Evolutionary conservation across 1,140 invertebrate species (phyloP).

Genomic region (Trichoplusia ni): DNA sequence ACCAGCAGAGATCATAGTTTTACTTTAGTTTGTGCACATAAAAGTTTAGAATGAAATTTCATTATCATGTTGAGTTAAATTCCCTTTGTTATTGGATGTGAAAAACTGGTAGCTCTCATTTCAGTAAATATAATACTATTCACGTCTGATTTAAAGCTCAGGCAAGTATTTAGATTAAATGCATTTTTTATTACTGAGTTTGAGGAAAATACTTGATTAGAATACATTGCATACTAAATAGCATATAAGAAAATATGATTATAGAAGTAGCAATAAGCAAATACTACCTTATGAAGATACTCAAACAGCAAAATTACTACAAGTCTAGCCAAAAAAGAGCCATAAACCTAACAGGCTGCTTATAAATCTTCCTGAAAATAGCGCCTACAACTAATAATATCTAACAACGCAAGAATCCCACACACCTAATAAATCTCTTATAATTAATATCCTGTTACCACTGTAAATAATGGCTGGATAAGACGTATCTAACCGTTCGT

Average conservation of each 20-base stretch:
- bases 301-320: neutral
- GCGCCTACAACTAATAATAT: slow-evolving; percentile 1
- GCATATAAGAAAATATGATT: no score
- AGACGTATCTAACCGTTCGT: slow-evolving; percentile 6
- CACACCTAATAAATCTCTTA: slow-evolving; percentile 10
- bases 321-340: neutral
- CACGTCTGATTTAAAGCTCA: neutral
- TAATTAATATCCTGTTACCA: slow-evolving; percentile 33
- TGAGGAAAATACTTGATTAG: no score
- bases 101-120: no score
- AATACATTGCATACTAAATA: no score
- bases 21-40: no score
- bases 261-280: no score
- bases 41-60: no score
- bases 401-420: neutral
- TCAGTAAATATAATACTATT: no score
- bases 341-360: neutral
- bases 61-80: no score
- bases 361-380: neutral
- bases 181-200: no score
- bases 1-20: neutral
- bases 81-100: no score
- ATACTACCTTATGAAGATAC: no score
- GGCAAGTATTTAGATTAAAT: neutral
- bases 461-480: neutral